A percentile compares a stretch with the other conserved stretches of the same genome.
These are phyloP conservation scores for Neodon shergylaensis DNA, from an alignment of 2,113 vertebrate genomes.

Conservation along the genomic window DNA sequence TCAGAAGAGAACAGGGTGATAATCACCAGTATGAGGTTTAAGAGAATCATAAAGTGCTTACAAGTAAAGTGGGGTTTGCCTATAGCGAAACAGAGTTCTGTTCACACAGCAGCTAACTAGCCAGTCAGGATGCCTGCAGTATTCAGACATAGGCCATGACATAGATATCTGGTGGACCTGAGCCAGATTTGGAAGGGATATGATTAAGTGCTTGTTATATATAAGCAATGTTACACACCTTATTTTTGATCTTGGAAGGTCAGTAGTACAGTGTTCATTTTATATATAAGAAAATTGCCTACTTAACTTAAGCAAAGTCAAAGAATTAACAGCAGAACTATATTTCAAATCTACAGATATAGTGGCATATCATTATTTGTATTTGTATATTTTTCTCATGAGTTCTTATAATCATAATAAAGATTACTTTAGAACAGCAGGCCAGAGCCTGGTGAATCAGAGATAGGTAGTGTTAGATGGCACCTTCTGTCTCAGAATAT, in stretches of 20 bases:
- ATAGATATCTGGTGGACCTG: neutral
- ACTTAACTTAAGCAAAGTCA: neutral
- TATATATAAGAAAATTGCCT: neutral
- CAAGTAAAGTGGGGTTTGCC: neutral
- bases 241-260: neutral
- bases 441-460: neutral
- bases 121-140: neutral
- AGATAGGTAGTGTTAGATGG: neutral
- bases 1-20: neutral
- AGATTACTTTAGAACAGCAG: neutral
- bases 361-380: neutral
- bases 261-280: neutral
- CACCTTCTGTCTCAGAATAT: neutral
- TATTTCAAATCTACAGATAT: neutral
- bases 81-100: neutral
- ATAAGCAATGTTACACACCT: neutral
- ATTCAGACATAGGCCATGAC: neutral
- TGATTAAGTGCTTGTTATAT: neutral
- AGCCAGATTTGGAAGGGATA: neutral
- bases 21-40: neutral
- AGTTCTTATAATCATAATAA: neutral
- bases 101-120: neutral
- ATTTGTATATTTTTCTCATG: neutral
- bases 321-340: neutral
- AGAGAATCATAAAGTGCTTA: neutral